Evolutionary conservation across 2,888 invertebrate genomes (phyloP).

Genomic region (Pseudanteris insignis): DNA sequence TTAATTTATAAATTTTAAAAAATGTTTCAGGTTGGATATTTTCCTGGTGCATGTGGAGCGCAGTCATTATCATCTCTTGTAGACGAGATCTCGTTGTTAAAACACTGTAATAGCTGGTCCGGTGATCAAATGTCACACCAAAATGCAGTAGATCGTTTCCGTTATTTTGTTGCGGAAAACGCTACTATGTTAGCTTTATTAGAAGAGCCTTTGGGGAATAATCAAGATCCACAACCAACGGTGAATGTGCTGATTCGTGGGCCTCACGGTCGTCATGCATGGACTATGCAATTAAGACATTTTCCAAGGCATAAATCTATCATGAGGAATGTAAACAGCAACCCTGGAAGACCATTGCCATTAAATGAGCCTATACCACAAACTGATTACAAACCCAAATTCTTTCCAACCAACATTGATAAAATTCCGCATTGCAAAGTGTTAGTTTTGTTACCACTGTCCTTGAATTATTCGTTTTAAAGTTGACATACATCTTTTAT

Average conservation of each 20-base stretch:
- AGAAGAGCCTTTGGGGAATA: conserved; percentile 92
- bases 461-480: no score
- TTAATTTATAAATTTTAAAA: not conserved
- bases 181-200: conserved; percentile 86
- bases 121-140: conserved; percentile 68
- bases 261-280: conserved; percentile 93
- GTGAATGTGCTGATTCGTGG: conserved; percentile 89
- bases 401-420: conserved; percentile 83
- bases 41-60: conserved; percentile 84
- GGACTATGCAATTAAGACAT: conserved; percentile 90
- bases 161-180: conserved; percentile 92
- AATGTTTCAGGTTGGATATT: conserved; percentile 76
- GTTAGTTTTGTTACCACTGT: conserved; percentile 70
- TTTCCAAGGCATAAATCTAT: conserved; percentile 84
- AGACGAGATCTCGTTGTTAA: conserved; percentile 85
- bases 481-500: no score
- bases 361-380: conserved; percentile 77
- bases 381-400: conserved; percentile 76
- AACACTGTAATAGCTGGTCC: conserved; percentile 76
- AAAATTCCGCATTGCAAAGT: conserved; percentile 83
- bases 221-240: conserved; percentile 92
- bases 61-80: conserved; percentile 86
- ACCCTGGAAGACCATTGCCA: conserved; percentile 78
- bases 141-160: conserved; percentile 76
- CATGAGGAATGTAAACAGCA: conserved; percentile 72